phyloP scores from a whole-genome alignment of 1,140 invertebrate species.

The Octopus sinensis region DNA sequence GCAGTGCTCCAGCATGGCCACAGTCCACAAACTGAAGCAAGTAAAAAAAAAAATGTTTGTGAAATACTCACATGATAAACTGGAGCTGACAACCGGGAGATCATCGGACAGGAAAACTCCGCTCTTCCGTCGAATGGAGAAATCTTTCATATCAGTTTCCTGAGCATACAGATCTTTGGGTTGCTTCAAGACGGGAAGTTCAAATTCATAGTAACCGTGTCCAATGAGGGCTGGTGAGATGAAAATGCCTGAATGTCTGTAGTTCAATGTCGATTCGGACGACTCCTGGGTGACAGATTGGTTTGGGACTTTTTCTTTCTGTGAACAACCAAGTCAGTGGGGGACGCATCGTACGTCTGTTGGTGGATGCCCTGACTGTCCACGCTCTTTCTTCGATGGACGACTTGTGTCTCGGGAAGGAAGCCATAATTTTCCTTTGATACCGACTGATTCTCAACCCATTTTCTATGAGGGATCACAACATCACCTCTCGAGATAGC shows the following conservation, averaged over 20 bases:
- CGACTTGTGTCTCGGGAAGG: not conserved
- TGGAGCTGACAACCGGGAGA: not conserved
- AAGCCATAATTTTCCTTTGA: not conserved
- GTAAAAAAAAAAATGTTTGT: too few relatives aligned
- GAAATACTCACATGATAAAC: not conserved
- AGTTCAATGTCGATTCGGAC: not conserved
- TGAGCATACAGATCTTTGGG: conserved; percentile 3
- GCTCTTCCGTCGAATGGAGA: not conserved
- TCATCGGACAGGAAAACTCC: not conserved
- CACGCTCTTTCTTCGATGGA: not conserved
- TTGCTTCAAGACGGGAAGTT: not conserved
- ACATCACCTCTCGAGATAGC: not conserved
- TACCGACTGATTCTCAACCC: not conserved
- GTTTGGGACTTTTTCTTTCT: not conserved
- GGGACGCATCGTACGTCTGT: not conserved
- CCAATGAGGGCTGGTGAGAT: not conserved
- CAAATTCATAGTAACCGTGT: not conserved
- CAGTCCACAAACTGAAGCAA: too few relatives aligned
- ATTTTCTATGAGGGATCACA: not conserved
- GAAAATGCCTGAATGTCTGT: conserved; percentile 3
- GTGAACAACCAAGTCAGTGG: not conserved
- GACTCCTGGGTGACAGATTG: not conserved
- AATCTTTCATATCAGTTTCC: conserved; percentile 5
- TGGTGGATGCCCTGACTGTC: not conserved
- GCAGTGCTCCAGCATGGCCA: too few relatives aligned